phyloP scores from a whole-genome alignment of 2,888 invertebrate species.

The Drosophila mayaguana region DNA sequence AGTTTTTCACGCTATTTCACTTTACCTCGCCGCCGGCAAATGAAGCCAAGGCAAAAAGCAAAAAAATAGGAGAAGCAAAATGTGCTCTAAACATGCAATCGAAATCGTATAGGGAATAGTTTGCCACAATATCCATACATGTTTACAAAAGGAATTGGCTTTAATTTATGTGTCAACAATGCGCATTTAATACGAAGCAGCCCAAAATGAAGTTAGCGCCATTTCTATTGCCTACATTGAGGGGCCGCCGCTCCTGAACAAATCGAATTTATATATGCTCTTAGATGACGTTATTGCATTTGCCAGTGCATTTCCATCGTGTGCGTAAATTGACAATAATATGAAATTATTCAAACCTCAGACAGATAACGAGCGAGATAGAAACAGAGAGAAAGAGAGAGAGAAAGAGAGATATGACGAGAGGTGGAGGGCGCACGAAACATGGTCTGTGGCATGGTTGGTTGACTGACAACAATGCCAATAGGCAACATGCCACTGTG shows the following conservation, averaged over 20 bases:
- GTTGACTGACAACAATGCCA: constrained; percentile 45
- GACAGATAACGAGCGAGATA: neutral
- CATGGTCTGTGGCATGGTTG: constrained; percentile 11
- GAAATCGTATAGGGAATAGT: constrained; percentile 40
- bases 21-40: constrained; percentile 43
- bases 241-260: constrained; percentile 20
- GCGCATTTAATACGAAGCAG: constrained; percentile 54
- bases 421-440: neutral
- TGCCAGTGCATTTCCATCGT: constrained; percentile 36
- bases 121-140: constrained; percentile 26
- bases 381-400: neutral
- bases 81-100: constrained; percentile 72
- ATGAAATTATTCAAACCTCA: constrained; percentile 63
- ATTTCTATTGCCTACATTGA: constrained; percentile 74
- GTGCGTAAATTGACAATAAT: constrained; percentile 73
- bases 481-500: constrained; percentile 54
- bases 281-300: constrained; percentile 36
- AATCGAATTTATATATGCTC: constrained; percentile 43
- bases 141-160: constrained; percentile 52
- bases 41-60: constrained; percentile 7
- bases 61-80: constrained; percentile 35
- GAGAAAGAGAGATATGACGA: neutral
- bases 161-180: constrained; percentile 77
- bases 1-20: constrained; percentile 80
- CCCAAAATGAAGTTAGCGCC: constrained; percentile 69